These are phyloP conservation scores for Ethmia dodecea DNA, from an alignment of 2,888 invertebrate genomes.

Conservation along the genomic window DNA sequence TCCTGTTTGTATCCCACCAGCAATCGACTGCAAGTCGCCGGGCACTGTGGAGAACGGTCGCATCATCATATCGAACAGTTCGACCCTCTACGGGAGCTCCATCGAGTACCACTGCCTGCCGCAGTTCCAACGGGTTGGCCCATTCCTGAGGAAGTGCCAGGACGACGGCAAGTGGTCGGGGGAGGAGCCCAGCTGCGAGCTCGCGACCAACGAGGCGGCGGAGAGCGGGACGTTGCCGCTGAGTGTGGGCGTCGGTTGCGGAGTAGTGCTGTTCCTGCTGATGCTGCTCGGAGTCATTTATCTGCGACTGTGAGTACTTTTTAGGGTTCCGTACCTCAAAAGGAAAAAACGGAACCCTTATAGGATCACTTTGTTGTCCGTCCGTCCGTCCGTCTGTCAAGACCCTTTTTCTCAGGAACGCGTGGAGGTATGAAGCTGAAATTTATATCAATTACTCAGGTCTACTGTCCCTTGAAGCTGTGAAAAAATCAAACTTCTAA, in stretches of 20 bases:
- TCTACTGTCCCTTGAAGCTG: no score
- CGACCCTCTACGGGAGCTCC: conserved; percentile 89
- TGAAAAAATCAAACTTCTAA: no score
- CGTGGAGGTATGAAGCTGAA: no score
- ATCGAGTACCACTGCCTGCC: conserved; percentile 95
- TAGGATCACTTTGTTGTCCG: no score
- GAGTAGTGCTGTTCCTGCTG: conserved; percentile 87
- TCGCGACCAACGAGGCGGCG: conserved; percentile 82
- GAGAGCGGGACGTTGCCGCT: conserved; percentile 85
- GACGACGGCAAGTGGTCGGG: conserved; percentile 93
- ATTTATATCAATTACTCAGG: no score
- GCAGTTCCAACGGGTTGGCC: conserved; percentile 88
- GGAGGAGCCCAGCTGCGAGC: conserved; percentile 89
- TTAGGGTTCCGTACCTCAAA: no score
- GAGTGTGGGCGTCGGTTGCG: conserved; percentile 90
- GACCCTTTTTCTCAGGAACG: no score
- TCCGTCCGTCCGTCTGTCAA: no score
- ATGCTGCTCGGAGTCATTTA: conserved; percentile 89
- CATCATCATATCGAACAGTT: conserved; percentile 90
- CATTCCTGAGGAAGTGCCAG: conserved; percentile 88
- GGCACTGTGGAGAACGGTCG: conserved; percentile 89
- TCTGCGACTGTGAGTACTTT: conserved; percentile 84
- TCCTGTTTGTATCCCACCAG: conserved; percentile 62
- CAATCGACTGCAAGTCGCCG: conserved; percentile 90
- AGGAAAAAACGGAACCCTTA: no score